Conservation (phyloP, 2,113 vertebrate species). For the Regulus satrapa region DNA sequence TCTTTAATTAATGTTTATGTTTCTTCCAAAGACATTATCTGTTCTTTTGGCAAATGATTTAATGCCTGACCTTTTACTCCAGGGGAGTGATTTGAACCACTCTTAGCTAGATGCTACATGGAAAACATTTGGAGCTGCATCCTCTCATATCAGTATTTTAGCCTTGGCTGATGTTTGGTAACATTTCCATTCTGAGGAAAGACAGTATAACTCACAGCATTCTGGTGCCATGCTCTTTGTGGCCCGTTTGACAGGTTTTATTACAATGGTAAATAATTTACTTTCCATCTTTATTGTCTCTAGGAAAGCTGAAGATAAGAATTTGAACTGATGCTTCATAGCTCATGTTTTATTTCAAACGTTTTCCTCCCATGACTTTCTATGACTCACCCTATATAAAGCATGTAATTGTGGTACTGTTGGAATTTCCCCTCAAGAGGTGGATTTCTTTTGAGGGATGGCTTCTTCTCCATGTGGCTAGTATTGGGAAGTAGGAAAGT, state of each 20-base stretch:
- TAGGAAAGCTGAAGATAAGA: neutral
- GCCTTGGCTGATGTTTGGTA: neutral
- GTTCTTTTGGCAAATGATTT: conserved; percentile 20
- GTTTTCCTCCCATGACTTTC: neutral
- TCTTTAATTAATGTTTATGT: neutral
- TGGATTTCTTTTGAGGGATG: neutral
- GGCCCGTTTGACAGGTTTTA: neutral
- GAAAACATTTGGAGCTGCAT: neutral
- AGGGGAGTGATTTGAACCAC: neutral
- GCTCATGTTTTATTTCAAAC: neutral
- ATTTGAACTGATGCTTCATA: neutral
- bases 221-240: neutral
- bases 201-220: neutral
- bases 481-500: neutral
- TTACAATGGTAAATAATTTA: neutral
- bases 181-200: neutral
- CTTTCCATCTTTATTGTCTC: neutral
- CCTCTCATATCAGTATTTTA: neutral
- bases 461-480: neutral
- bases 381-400: neutral
- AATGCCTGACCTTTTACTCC: neutral
- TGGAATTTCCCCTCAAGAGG: neutral
- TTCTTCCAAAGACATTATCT: conserved; percentile 1
- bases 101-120: neutral
- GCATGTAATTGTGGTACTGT: neutral